These are phyloP conservation scores for Rhincodon typus DNA, from an alignment of 2,797 vertebrate species.

Conservation along the genomic window DNA sequence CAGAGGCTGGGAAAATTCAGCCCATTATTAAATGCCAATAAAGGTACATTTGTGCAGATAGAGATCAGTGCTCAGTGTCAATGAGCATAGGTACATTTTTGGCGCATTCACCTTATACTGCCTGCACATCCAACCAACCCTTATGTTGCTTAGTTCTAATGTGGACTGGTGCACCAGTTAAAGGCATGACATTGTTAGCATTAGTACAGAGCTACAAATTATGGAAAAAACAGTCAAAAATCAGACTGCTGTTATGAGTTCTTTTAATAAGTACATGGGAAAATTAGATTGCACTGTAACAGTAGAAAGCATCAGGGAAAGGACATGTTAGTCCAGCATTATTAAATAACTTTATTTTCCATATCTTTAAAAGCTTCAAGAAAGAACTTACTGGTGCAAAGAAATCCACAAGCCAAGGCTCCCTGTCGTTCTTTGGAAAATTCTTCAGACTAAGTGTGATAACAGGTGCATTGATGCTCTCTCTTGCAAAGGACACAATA, in stretches of 20 bases:
- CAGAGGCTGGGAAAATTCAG: no score
- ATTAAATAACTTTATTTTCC: neutral
- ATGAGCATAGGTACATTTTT: no score
- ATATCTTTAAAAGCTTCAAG: neutral
- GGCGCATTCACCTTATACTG: neutral
- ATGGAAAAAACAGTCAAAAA: neutral
- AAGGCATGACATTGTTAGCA: neutral
- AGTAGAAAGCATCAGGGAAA: neutral
- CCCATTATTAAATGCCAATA: no score
- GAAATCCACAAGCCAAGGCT: conserved; percentile 96
- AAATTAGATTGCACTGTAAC: neutral
- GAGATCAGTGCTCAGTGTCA: no score
- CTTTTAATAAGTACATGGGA: neutral
- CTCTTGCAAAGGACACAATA: conserved; percentile 86
- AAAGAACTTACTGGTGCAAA: conserved; percentile 80
- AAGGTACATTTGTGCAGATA: no score
- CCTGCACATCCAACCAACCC: no score
- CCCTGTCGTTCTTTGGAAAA: conserved; percentile 83
- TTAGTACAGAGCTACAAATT: neutral
- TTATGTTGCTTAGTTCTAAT: neutral
- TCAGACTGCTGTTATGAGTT: neutral
- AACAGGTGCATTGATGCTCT: conserved; percentile 86
- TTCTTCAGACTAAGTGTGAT: conserved; percentile 85
- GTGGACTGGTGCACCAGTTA: neutral
- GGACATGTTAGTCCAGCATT: neutral